Conservation (phyloP, 2,113 vertebrate species). For the Macquaria australasica region DNA sequence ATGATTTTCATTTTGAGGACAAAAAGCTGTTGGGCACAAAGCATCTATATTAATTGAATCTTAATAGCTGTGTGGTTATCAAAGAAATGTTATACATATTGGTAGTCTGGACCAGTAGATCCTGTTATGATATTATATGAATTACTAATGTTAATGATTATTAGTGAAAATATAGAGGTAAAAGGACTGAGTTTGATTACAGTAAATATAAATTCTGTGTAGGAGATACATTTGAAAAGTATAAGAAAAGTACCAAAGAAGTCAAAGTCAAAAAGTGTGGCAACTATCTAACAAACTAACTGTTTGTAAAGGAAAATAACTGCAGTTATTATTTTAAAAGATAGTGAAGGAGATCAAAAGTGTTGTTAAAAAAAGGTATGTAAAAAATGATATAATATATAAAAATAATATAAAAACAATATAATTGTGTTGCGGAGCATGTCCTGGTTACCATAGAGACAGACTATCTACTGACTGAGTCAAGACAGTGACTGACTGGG, state of each 20-base stretch:
- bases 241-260: neutral
- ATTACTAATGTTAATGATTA: neutral
- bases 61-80: neutral
- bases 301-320: neutral
- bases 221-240: neutral
- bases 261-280: neutral
- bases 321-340: neutral
- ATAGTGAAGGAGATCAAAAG: neutral
- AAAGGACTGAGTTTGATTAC: neutral
- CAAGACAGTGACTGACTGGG: conserved; percentile 69
- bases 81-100: neutral
- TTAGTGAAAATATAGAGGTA: neutral
- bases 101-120: neutral
- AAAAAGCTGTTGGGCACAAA: neutral
- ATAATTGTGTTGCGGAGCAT: conserved; percentile 60
- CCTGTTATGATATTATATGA: neutral
- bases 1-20: neutral
- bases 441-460: conserved; percentile 80
- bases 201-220: neutral
- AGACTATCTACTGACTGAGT: conserved; percentile 72
- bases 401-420: too few species aligned
- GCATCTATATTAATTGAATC: neutral
- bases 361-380: neutral
- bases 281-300: neutral
- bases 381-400: too few species aligned